Base-by-base conservation (phyloP, 2,888 invertebrate genomes). In the Drosophila suboccidentalis region DNA sequence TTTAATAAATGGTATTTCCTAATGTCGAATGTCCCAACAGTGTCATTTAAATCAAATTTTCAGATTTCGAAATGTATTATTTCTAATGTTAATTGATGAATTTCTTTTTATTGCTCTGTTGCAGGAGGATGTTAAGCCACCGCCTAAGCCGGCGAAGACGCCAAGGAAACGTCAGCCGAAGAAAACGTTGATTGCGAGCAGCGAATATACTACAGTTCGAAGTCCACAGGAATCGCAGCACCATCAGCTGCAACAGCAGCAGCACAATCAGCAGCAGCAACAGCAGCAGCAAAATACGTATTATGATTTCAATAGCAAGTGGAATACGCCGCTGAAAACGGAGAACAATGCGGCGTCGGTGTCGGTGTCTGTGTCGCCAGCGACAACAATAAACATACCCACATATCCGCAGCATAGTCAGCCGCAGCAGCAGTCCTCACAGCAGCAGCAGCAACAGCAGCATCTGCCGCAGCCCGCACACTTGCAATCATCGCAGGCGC, bases 221-320 rank as follows among this genome's bases (percentile, higher is more conserved):
- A 90, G 90, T 80, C 89, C 92, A 39, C 91, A 91, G 62, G 90
- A 90, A 51, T 73, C 81, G 6, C 88, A 87, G 53, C 90, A 88
- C 50, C 88, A 87, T 49, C 90, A 90, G 49, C 80, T 90, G 47
- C 90, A 90, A 38, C 89, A 90, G 60, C 91, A 90, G 57, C 90
- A 87, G 55, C 90, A 88, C 54, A 87, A 87, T 49, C 90, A 90
- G 46, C 80, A 83, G 41, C 64, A 90, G 19, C 89, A 90, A 51
- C 91, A 90, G 34, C 85, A 90, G 38, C 87, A 84, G 43, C 91
- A 92, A 34, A 91, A 91, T 73, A 95, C 95, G 58, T 97, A 96
- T 90, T 96, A 96, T 86, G 97, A 97, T 91, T 96, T 96, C 86
- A 97, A 96, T 86, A 97, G 96, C 86, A 94, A 96, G 80, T 97